Evolutionary conservation across 2,888 invertebrate genomes (phyloP).

Genomic region (Aspidiotus rigidus): DNA sequence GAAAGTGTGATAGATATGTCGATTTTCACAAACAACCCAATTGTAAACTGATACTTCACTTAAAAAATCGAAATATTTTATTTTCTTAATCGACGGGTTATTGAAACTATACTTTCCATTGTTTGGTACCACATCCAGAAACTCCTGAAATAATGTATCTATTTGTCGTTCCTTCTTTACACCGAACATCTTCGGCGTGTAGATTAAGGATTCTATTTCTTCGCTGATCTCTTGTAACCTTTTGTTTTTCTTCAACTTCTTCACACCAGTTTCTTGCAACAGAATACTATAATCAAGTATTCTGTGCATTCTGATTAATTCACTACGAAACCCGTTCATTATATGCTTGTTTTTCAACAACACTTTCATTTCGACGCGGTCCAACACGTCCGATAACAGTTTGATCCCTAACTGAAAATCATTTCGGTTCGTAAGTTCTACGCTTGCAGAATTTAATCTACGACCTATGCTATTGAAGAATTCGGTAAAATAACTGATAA

Average conservation of each 20-base stretch:
- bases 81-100: too few species aligned
- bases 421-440: neutral
- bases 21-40: too few species aligned
- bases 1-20: too few species aligned
- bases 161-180: too few species aligned
- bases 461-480: neutral
- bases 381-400: neutral
- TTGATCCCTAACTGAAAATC: neutral
- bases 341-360: neutral
- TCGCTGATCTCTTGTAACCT: too few species aligned
- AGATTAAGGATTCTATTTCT: too few species aligned
- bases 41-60: too few species aligned
- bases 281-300: neutral
- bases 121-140: too few species aligned
- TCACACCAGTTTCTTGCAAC: neutral
- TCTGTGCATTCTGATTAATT: neutral
- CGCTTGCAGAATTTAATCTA: neutral
- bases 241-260: neutral
- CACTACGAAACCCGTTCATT: neutral
- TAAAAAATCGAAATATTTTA: too few species aligned
- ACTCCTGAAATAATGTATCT: too few species aligned
- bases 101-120: too few species aligned
- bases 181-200: too few species aligned
- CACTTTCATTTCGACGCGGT: neutral
- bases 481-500: constrained; percentile 2